Evolutionary conservation across 2,888 invertebrate genomes (phyloP).

Genomic region (Trissolcus brochymenae): DNA sequence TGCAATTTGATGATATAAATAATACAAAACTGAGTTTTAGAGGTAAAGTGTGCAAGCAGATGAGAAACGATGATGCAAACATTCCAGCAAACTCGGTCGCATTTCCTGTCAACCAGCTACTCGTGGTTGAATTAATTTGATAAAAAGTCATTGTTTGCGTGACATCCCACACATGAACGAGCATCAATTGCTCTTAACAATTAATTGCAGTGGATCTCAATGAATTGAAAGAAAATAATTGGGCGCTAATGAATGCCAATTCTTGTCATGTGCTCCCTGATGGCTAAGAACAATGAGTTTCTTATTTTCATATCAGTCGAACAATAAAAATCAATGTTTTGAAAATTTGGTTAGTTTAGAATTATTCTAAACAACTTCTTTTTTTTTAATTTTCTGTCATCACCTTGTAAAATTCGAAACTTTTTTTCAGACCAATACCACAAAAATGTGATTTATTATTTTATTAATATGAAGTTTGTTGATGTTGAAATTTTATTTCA

Average conservation of each 20-base stretch:
- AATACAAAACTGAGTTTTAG: conserved; percentile 1
- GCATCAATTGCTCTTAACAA: conserved; percentile 42
- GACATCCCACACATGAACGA: conserved; percentile 29
- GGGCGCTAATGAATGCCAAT: conserved; percentile 68
- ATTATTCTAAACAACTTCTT: conserved; percentile 30
- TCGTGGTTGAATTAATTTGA: conserved; percentile 18
- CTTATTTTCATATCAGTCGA: conserved; percentile 14
- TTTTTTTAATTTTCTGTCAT: conserved; percentile 22
- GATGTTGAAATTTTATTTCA: conserved; percentile 21
- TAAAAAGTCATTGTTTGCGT: conserved; percentile 26
- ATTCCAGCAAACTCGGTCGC: conserved; percentile 2
- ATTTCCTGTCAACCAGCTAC: conserved; percentile 5
- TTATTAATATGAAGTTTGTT: background rate
- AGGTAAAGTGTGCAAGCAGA: background rate
- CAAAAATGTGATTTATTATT: too few relatives aligned
- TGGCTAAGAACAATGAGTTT: conserved; percentile 43
- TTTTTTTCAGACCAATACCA: conserved; percentile 11
- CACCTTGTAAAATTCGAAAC: background rate
- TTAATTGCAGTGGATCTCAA: conserved; percentile 57
- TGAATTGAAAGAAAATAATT: conserved; percentile 70
- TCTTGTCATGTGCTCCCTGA: conserved; percentile 41
- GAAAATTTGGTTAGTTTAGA: conserved; percentile 8
- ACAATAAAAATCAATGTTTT: conserved; percentile 48
- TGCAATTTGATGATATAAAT: background rate
- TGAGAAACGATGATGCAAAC: conserved; percentile 12